phyloP scores from a whole-genome alignment of 2,888 invertebrate species.

The Coecobrya sp. region DNA sequence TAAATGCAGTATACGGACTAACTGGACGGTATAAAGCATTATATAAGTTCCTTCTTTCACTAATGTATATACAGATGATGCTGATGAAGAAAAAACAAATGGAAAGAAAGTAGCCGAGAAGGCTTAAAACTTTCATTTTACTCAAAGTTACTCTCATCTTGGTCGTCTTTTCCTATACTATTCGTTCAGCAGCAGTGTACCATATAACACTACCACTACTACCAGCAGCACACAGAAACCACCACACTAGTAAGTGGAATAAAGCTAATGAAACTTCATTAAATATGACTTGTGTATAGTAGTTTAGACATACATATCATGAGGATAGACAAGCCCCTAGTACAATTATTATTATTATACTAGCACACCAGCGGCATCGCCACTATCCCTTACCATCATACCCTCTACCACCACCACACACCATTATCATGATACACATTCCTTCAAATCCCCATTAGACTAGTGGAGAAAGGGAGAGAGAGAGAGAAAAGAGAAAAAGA shows the following conservation, averaged over 20 bases:
- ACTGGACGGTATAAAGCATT: neutral
- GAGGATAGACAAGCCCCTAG: slow-evolving; percentile 57
- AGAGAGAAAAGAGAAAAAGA: slow-evolving; percentile 59
- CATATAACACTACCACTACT: neutral
- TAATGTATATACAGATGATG: slow-evolving; percentile 8
- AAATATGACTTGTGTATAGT: slow-evolving; percentile 76
- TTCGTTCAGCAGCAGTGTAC: neutral
- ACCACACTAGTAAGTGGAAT: slow-evolving; percentile 59
- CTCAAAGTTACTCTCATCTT: slow-evolving; percentile 43
- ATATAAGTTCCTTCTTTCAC: neutral
- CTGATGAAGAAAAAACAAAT: slow-evolving; percentile 62
- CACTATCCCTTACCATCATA: neutral
- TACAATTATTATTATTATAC: slow-evolving; percentile 24
- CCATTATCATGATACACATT: slow-evolving; percentile 59
- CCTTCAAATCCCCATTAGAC: slow-evolving; percentile 68
- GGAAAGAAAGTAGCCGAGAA: slow-evolving; percentile 51
- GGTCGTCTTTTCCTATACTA: neutral
- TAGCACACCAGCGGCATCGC: neutral
- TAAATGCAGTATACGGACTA: neutral
- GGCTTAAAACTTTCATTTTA: slow-evolving; percentile 75
- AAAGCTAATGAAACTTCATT: slow-evolving; percentile 82
- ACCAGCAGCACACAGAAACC: neutral
- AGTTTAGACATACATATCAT: slow-evolving; percentile 1
- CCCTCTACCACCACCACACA: slow-evolving; percentile 33
- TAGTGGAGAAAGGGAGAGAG: neutral